Percentiles rank a stretch among this genome's conserved stretches.
Evolutionary conservation across 37 sponge, comb jelly and placozoan genomes (phyloP).

Genomic region (Ianthella basta): DNA sequence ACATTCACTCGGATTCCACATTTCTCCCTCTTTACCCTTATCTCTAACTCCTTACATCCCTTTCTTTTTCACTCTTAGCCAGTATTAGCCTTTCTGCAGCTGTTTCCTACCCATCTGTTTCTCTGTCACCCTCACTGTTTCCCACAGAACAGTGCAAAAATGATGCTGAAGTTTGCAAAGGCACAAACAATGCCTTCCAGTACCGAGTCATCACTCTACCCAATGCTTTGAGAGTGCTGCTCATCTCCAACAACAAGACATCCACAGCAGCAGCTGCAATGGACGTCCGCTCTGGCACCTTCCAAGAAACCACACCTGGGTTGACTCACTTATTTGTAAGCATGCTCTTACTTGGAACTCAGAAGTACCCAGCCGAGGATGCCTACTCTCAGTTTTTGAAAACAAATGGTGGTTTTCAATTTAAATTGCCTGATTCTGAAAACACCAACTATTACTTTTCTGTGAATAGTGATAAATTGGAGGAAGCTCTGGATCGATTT

Average conservation of each 20-base stretch:
- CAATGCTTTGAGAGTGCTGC: constrained; percentile 64
- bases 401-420: constrained; percentile 83
- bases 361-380: constrained; percentile 77
- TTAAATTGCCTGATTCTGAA: constrained; percentile 87
- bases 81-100: too few relatives aligned
- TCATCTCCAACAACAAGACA: constrained; percentile 81
- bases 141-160: not conserved
- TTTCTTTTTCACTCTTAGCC: too few relatives aligned
- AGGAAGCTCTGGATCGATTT: constrained; percentile 84
- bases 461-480: constrained; percentile 55
- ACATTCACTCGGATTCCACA: too few relatives aligned
- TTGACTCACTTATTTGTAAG: constrained; percentile 97
- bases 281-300: constrained; percentile 83
- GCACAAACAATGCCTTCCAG: constrained; percentile 14
- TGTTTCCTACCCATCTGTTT: not conserved
- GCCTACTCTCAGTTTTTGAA: constrained; percentile 73
- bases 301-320: constrained; percentile 74
- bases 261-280: constrained; percentile 77
- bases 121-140: not conserved
- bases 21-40: too few relatives aligned
- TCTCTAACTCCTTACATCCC: too few relatives aligned
- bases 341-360: constrained; percentile 96
- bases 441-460: constrained; percentile 91
- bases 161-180: not conserved
- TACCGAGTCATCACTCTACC: constrained; percentile 55